Evolutionary conservation across 1,140 invertebrate species (phyloP), one percentile per base, ranked within the genome.

Genomic region (Gonioctena quinquepunctata): DNA sequence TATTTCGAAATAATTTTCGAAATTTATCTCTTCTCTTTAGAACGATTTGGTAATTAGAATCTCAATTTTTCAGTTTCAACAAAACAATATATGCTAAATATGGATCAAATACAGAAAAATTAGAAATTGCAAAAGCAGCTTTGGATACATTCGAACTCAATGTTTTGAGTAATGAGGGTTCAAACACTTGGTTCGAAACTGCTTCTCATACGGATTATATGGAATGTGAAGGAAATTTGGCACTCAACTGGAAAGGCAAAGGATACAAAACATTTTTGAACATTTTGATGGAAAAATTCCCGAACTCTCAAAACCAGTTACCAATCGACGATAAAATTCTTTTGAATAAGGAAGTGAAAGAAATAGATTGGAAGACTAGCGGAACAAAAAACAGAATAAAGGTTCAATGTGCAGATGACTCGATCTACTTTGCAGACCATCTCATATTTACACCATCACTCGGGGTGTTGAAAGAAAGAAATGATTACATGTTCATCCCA

Each of bases 401-500:
- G 13, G 13, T 48, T 69, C 22, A 76, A 85, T 66, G 72, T 83
- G 2, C 33, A 72, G 52, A 59, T 73, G 33, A 42, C 33, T 42
- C 33, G 85, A 82, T 54, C 88, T 90, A 73, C 88, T 88, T 1
- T 84, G 88, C 89, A 7, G 88, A 90, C 76, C 88, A 90, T 80
- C 87, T 91, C 0, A 89, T 93, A 60, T 85, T 90, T n/a, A 92
- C 91, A 1, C 82, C 89, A 0, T 89, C 91, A 0, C 66, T 93
- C 49, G 91, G 90, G 6, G 90, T 92, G 13, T 78, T 93, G 1
- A 92, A 93, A 81, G 86, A 89, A 63, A 84, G 83, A 71, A 83
- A 89, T 74, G 62, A 74, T 3, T 72, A 79, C 19, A 74, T 92
- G 3, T 93, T 93, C 78, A 82, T 78, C n/a, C 90, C 90, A 3